These are phyloP conservation scores for Acanthisitta chloris DNA, from an alignment of 2,113 vertebrate genomes.

Conservation along the genomic window DNA sequence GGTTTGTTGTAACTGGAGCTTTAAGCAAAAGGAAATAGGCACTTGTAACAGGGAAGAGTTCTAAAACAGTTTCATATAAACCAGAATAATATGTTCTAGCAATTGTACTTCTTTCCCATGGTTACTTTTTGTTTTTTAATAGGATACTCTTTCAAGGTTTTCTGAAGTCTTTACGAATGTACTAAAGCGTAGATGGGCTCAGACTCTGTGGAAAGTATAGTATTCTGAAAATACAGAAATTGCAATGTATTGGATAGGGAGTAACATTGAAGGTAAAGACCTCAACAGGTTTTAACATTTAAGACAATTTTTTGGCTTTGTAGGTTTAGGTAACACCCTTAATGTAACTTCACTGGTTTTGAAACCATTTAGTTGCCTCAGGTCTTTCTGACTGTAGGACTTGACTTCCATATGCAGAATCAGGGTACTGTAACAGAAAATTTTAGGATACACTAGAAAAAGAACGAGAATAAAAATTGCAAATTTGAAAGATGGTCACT, in stretches of 20 bases:
- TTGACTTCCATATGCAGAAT: conserved; percentile 16
- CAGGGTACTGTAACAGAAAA: conserved; percentile 38
- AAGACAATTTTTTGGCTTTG: not conserved
- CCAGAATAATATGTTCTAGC: not conserved
- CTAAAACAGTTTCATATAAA: not conserved
- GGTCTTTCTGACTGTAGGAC: not conserved
- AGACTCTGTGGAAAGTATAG: not conserved
- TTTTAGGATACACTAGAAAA: conserved; percentile 44
- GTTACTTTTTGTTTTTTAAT: not conserved
- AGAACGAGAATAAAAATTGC: not conserved
- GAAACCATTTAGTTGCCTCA: not conserved
- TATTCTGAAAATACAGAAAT: not conserved
- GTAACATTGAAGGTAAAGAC: too few species aligned
- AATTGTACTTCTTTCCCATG: not conserved
- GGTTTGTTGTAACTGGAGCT: not conserved
- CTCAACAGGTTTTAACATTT: not conserved
- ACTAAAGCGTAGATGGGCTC: not conserved
- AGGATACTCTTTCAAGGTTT: not conserved
- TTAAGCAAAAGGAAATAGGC: not conserved
- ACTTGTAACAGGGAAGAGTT: not conserved
- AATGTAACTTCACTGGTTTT: not conserved
- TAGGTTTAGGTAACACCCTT: not conserved
- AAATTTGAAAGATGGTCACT: not conserved
- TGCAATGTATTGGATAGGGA: not conserved
- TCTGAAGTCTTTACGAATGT: not conserved